These are phyloP conservation scores for Montipora sp. DNA, from an alignment of 64 coral and sea anemone species.

Conservation along the genomic window DNA sequence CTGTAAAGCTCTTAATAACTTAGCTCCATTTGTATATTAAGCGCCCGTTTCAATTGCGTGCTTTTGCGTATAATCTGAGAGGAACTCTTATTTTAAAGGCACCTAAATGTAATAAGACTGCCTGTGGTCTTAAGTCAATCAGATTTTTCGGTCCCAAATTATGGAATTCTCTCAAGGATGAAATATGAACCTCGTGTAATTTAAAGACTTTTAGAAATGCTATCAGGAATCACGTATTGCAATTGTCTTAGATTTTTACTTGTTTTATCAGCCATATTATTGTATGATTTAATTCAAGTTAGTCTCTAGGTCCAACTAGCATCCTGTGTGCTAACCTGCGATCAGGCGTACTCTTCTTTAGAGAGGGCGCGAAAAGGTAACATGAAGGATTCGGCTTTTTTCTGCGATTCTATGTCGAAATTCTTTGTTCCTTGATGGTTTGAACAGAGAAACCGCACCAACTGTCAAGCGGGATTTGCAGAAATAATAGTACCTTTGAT, in stretches of 20 bases:
- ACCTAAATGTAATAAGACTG: slow-evolving; percentile 3
- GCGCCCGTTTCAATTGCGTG: too few relatives aligned
- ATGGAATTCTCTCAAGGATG: slow-evolving; percentile 3
- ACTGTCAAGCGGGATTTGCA: too few relatives aligned
- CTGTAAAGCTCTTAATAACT: background rate
- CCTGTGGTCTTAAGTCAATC: background rate
- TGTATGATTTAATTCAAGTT: background rate
- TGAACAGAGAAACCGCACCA: too few relatives aligned
- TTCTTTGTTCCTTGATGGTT: too few relatives aligned
- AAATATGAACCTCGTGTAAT: slow-evolving; percentile 1
- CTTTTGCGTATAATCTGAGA: background rate
- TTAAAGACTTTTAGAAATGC: slow-evolving; percentile 8
- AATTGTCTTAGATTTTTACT: background rate
- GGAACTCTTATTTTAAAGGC: background rate
- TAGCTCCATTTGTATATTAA: background rate
- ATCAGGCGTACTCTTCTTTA: too few relatives aligned
- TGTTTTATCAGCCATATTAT: slow-evolving; percentile 9
- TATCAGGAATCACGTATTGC: slow-evolving; percentile 10
- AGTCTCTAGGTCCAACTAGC: slow-evolving; percentile 9
- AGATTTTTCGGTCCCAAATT: slow-evolving; percentile 16
- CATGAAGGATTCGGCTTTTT: too few relatives aligned
- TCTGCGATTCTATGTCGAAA: too few relatives aligned
- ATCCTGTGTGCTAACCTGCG: background rate
- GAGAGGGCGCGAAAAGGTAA: too few relatives aligned
- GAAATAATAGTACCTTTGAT: too few relatives aligned